Evolutionary conservation across 2,113 vertebrate species (phyloP), one percentile per base, ranked within the genome.

Genomic region (Leptodactylus fuscus): DNA sequence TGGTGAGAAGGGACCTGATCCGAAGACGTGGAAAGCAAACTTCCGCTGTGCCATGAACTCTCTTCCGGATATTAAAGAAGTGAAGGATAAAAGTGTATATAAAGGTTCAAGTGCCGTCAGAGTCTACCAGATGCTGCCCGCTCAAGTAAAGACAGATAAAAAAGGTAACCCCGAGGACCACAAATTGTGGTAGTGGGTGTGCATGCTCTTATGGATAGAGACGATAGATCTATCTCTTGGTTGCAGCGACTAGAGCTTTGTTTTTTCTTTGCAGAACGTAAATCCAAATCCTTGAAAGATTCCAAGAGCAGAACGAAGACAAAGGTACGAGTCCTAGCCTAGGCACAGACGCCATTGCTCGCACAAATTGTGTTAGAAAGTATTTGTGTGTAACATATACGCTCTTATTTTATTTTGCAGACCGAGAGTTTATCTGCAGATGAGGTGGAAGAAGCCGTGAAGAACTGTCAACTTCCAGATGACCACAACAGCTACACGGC

Each of bases 31-130:
- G 98, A 99, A 99, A 90, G 97, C 98, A 5, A 99, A 99, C 87
- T 99, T 99, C 81, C 97, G 98, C 49, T 99, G 98, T 41, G 98
- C 98, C 2, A 97, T 99, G 97, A 99, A 99, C 87, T 99, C 98
- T 0, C 91, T 99, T 76, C 97, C 97, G 0, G 98, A 99, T 90
- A 97, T 99, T 0, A 93, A 98, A 85, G 97, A 99, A 89, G 96
- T 99, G 81, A 99, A 98, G 89, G 94, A 97, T 87, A 94, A 90
- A 89, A 99, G 98, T 88, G 46, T 97, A 85, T 97, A 98, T 92
- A 99, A 97, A 88, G 98, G 98, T 44, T 96, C 95, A 86, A 93
- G 93, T 0, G 98, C 98, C 0, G 92, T 97, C 85, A 93, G 98
- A 0, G 97, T 99, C 10, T 99, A 98, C 93, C 95, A 90, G 88